Evolutionary conservation across 1,140 invertebrate species (phyloP).

Genomic region (Heterodera schachtii): DNA sequence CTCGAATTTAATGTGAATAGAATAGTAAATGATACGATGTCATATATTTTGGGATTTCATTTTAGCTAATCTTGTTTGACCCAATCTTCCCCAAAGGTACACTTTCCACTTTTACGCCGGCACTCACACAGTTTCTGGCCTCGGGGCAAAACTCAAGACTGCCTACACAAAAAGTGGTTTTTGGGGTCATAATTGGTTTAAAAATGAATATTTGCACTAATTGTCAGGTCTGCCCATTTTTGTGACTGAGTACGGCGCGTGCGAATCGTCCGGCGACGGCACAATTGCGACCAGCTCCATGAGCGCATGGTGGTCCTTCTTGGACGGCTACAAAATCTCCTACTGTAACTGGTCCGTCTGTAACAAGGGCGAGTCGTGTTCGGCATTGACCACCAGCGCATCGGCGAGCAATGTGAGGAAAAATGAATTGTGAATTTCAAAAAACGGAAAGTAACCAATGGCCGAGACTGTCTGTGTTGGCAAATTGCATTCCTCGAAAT

Average conservation of each 20-base stretch:
- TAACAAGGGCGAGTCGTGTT: slow-evolving; percentile 10
- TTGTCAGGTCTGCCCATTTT: slow-evolving; percentile 25
- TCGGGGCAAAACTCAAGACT: slow-evolving; percentile 15
- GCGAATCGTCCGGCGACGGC: slow-evolving; percentile 15
- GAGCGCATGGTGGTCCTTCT: slow-evolving; percentile 27
- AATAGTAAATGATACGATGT: too few species aligned
- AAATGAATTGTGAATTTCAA: too few species aligned
- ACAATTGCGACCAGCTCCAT: slow-evolving; percentile 3
- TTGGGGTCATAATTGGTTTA: too few species aligned
- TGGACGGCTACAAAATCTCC: slow-evolving; percentile 28
- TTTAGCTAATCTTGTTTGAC: neutral
- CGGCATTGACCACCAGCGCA: slow-evolving; percentile 1
- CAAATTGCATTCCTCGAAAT: too few species aligned
- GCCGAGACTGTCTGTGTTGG: too few species aligned
- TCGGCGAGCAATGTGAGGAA: neutral
- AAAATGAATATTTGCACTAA: too few species aligned
- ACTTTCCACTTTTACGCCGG: slow-evolving; percentile 21
- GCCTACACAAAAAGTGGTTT: slow-evolving; percentile 11
- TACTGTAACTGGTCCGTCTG: slow-evolving; percentile 21
- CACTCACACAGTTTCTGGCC: slow-evolving; percentile 4
- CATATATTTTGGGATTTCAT: slow-evolving; percentile 3
- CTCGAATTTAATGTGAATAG: slow-evolving; percentile 16
- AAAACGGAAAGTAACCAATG: too few species aligned
- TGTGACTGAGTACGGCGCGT: slow-evolving; percentile 35
- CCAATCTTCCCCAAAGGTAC: neutral